Evolutionary conservation across 2,797 vertebrate genomes (phyloP).

Genomic region (Anomalospiza imberbis): DNA sequence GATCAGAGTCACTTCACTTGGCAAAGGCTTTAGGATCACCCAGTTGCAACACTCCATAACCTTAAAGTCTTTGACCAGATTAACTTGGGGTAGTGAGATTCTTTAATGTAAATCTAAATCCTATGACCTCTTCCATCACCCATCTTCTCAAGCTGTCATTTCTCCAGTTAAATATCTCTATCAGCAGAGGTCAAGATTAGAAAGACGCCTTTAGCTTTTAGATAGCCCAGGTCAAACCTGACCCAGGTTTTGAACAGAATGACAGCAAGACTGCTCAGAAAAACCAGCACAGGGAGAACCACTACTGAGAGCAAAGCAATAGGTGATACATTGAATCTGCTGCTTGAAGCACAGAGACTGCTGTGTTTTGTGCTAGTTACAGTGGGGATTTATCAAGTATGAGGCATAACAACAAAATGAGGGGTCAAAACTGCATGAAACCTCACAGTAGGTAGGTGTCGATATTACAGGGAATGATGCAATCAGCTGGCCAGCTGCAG

Average conservation of each 20-base stretch:
- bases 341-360: conserved; percentile 16
- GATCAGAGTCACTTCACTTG: background rate
- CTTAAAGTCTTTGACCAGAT: background rate
- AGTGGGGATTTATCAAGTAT: background rate
- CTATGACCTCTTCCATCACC: background rate
- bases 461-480: conserved; percentile 21
- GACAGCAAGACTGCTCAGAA: background rate
- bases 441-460: background rate
- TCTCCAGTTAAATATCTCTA: background rate
- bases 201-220: conserved; percentile 1
- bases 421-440: conserved; percentile 36
- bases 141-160: background rate
- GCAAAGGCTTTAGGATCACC: background rate
- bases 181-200: background rate
- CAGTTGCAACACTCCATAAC: background rate
- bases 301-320: conserved; percentile 39
- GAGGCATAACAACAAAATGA: background rate
- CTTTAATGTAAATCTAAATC: background rate
- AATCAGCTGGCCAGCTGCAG: background rate
- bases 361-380: conserved; percentile 57
- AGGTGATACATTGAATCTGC: conserved; percentile 3
- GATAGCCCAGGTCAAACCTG: background rate
- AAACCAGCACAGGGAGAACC: background rate
- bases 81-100: background rate
- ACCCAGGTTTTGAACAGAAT: background rate